Conservation (phyloP, 2,113 vertebrate species). For the Phyllostomus discolor region DNA sequence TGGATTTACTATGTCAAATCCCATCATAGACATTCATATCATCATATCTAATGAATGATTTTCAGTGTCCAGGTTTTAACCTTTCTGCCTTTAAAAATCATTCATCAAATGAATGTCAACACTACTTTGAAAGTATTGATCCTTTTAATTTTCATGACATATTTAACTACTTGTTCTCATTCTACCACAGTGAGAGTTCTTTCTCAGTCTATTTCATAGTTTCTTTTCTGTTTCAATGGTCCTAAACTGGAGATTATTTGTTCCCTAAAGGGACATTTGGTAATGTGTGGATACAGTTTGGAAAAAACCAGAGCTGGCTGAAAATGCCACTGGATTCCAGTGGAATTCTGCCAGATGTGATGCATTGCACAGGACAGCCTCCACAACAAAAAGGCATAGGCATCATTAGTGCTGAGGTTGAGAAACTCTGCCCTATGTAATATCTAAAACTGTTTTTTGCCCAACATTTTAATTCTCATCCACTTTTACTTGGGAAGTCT, state of each 20-base stretch:
- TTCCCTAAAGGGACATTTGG: not conserved
- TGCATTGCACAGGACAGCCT: not conserved
- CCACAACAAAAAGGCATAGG: not conserved
- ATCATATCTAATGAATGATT: not conserved
- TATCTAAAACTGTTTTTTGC: not conserved
- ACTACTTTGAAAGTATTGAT: not conserved
- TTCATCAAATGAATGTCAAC: not conserved
- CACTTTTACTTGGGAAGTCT: not conserved
- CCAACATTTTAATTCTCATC: not conserved
- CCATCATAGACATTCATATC: not conserved
- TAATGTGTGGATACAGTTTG: not conserved
- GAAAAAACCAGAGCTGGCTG: not conserved
- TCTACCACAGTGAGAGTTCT: not conserved
- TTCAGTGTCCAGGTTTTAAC: not conserved
- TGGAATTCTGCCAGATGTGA: not conserved
- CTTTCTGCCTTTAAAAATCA: not conserved
- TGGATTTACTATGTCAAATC: not conserved
- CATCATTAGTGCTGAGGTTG: not conserved
- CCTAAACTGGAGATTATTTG: not conserved
- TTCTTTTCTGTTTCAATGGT: not conserved
- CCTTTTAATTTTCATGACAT: not conserved
- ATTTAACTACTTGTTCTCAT: not conserved
- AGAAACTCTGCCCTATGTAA: not conserved
- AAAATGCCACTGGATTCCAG: not conserved
- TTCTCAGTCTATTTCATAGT: not conserved